Evolutionary conservation across 2,113 vertebrate species (phyloP).

Genomic region (Muntiacus muntjak): DNA sequence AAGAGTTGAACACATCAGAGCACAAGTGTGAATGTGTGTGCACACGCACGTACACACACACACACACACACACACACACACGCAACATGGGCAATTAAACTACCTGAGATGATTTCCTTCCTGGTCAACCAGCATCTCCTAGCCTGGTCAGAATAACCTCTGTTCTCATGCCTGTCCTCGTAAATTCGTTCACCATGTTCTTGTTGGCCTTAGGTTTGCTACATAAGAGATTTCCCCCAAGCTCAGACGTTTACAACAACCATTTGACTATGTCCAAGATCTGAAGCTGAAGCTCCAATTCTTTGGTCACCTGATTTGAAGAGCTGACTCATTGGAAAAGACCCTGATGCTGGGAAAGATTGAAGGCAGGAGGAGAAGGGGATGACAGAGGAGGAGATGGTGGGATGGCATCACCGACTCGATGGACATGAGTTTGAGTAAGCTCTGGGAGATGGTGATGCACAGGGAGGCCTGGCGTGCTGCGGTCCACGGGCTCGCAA

Average conservation of each 20-base stretch:
- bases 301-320: not conserved
- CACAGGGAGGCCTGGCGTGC: not conserved
- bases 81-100: not conserved
- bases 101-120: not conserved
- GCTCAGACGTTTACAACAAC: not conserved
- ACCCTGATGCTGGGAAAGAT: not conserved
- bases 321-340: not conserved
- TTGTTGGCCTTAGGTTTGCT: not conserved
- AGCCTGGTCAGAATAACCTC: not conserved
- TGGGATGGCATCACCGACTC: fast-evolving
- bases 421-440: not conserved
- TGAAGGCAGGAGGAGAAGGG: not conserved
- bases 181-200: fast-evolving
- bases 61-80: no score
- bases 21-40: fast-evolving
- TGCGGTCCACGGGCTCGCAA: fast-evolving
- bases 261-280: not conserved
- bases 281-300: not conserved
- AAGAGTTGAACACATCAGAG: not conserved
- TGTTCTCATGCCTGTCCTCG: not conserved
- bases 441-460: not conserved
- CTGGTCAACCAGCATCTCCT: not conserved
- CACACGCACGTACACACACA: fast-evolving
- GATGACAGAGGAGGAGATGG: fast-evolving
- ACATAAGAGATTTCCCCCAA: not conserved